Evolutionary conservation across 2,113 vertebrate species (phyloP), one percentile per base, ranked within the genome.

Genomic region (Semnornis frantzii): DNA sequence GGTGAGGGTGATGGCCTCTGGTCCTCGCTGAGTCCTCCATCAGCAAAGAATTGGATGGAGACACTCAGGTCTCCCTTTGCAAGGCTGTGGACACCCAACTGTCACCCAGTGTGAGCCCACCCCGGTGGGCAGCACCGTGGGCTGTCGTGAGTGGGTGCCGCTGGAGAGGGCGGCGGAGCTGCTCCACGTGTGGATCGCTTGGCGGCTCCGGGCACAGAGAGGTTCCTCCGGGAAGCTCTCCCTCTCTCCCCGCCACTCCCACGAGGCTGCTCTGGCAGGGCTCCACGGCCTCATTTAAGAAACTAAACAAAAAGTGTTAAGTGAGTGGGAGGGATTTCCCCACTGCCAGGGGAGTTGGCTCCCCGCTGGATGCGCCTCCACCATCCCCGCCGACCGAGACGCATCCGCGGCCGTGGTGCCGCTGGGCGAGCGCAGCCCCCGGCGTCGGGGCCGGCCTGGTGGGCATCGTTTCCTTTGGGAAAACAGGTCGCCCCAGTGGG

Each of bases 261-360:
- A 3, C 8, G 66, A 92, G 89, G 92, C 82, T 92, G 89, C 87
- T 93, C 94, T 96, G 95, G 94, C 95, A 2, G 69, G 1, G 79
- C 64, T 91, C 96, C 96, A 90, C 9, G 91, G 89, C 93, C 94
- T 94, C 89, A 94, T 94, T 91, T 94, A 91, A 97, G 96, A 90
- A 91, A 81, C 94, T 81, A 94, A 94, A 92, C 91, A 54, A 96
- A 85, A 96, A 89, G 93, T 89, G 93, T 95, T 63, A 93, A 95
- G 94, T 30, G 92, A 96, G 96, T 93, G 93, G 96, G 94, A 97
- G 95, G 96, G 95, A 97, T 96, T 95, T 80, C 96, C 94, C 93
- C 25, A 93, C 93, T 77, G 78, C 21, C 25, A 91, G 92, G 94
- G 92, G 94, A 92, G 87, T 77, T 93, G 78, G 5, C 71, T 95